These are phyloP conservation scores for Plagiodera versicolora DNA, from an alignment of 2,888 invertebrate species.

Conservation along the genomic window DNA sequence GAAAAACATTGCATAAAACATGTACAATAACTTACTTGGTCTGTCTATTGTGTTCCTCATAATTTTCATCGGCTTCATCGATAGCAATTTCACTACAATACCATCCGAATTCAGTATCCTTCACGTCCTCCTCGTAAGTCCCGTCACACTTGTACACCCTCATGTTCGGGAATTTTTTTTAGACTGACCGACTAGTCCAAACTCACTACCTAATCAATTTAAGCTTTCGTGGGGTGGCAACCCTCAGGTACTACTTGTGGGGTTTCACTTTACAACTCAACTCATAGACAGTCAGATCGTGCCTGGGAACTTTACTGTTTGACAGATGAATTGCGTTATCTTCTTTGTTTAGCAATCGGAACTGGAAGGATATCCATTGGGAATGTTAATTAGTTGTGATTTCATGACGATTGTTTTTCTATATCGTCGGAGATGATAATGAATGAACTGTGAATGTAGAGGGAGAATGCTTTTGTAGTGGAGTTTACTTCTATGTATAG, in stretches of 20 bases:
- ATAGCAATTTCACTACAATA: constrained; percentile 37
- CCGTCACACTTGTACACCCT: constrained; percentile 45
- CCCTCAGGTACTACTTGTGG: neutral
- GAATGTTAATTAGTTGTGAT: neutral
- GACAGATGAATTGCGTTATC: neutral
- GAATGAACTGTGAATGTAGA: neutral
- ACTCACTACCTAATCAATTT: neutral
- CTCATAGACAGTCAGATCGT: neutral
- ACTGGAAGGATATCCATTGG: neutral
- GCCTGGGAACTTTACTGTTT: neutral
- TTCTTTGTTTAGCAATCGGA: neutral
- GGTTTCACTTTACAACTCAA: neutral
- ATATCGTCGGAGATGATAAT: neutral
- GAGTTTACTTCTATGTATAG: neutral
- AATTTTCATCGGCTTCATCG: constrained; percentile 30
- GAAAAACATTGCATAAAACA: neutral
- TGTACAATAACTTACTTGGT: constrained; percentile 17
- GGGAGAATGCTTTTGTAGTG: neutral
- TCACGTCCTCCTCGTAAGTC: constrained; percentile 36
- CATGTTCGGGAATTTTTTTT: constrained; percentile 38
- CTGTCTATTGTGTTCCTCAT: constrained; percentile 25
- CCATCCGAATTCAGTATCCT: constrained; percentile 47
- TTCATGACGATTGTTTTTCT: neutral
- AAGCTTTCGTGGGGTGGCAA: neutral
- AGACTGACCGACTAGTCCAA: neutral